Base-by-base conservation (phyloP, 2,888 invertebrate genomes). In the Eupithecia dodoneata region DNA sequence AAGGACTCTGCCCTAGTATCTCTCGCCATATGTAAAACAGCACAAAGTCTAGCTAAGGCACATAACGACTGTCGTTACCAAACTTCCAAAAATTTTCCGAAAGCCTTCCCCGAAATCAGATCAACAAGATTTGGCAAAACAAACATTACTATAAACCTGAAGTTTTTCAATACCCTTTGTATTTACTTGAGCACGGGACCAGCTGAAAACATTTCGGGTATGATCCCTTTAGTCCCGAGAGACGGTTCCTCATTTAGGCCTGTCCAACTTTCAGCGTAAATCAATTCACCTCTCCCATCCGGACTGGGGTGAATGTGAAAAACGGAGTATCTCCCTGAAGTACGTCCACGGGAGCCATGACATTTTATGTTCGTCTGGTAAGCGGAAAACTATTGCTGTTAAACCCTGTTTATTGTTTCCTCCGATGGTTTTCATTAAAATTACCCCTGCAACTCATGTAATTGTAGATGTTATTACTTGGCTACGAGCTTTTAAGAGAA, bases 231-330 rank as follows among this genome's bases (percentile, higher is more conserved):
- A 76, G 77, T 80, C 79, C 81, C 81, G 55, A 41, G 84, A 85
- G 85, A 84, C 77, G 44, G 78, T 83, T 83, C 79, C 85, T 85
- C 86, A 85, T 88, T 87, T 86, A 85, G 81, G 78, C 85, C 85
- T 86, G 89, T 89, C 87, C 80, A 88, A 88, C 84, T 89, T 87
- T 75, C 71, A 77, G 81, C 83, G 86, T 89, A 88, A 89, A 89
- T 88, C 89, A 89, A 89, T 87, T 88, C 83, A 82, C 82, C 82
- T 86, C 83, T 82, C 18, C 52, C 81, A 78, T 77, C 79, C 79
- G 79, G 71, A 82, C 83, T 77, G 55, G 74, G 81, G 74, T 77
- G 80, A 83, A 83, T 81, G 81, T 83, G 81, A 83, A 85, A 83
- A 80, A 75, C 78, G 70, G 74, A 80, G 81, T 80, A 78, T 81